Evolutionary conservation across 2,888 invertebrate genomes (phyloP).

Genomic region (Agriopis aurantiaria): DNA sequence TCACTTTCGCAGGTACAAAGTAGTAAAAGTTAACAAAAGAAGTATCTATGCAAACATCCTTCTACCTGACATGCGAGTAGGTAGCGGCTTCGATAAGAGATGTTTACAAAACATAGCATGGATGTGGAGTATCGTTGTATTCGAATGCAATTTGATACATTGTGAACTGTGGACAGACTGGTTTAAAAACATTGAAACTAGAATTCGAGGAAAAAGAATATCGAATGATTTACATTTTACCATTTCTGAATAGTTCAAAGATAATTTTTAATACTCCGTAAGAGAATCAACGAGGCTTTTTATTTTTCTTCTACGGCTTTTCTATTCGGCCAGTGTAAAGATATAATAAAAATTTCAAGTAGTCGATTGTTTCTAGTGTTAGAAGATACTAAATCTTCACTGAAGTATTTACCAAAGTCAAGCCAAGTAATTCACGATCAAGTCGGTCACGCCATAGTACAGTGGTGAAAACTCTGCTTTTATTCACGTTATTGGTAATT

Average conservation of each 20-base stretch:
- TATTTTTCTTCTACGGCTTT: no score
- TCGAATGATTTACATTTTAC: neutral
- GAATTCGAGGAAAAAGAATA: neutral
- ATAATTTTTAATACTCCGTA: no score
- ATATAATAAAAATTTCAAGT: no score
- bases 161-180: conserved; percentile 17
- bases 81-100: conserved; percentile 13
- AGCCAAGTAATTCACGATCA: no score
- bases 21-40: conserved; percentile 33
- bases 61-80: conserved; percentile 18
- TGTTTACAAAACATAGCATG: conserved; percentile 30
- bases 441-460: no score
- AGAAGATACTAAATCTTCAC: no score
- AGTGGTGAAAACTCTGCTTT: no score
- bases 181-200: conserved; percentile 13
- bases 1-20: conserved; percentile 32
- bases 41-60: conserved; percentile 27
- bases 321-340: no score
- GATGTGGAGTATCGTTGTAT: conserved; percentile 10
- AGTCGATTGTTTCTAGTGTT: no score
- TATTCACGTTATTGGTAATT: no score
- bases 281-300: no score
- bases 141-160: conserved; percentile 29
- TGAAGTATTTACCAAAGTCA: no score
- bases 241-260: neutral